Evolutionary conservation across 2,888 invertebrate species (phyloP), one percentile per base, ranked within the genome.

Genomic region (Heliconius aoede): DNA sequence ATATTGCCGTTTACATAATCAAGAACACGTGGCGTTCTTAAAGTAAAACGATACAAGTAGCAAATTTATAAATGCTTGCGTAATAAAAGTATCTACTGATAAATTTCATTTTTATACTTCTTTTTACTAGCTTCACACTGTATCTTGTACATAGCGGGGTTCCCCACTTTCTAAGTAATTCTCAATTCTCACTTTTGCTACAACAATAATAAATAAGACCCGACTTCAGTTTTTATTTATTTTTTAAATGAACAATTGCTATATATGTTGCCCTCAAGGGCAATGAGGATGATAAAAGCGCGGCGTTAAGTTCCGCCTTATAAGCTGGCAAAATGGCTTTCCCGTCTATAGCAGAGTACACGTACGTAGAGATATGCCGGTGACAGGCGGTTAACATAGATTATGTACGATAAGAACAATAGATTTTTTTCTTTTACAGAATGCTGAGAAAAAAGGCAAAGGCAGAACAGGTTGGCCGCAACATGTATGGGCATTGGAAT

Each of bases 381-480:
- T n/a, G n/a, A n/a, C n/a, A n/a, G n/a, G n/a, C n/a, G n/a, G n/a
- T n/a, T n/a, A n/a, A n/a, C n/a, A n/a, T n/a, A n/a, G 9, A 58
- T 21, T 58, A 58, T 9, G 24, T 51, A 24, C 58, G n/a, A 7
- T 46, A 21, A 55, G 8, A n/a, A 55, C 3, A 3, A 24, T 64
- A 3, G n/a, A n/a, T n/a, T n/a, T 51, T 69, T 67, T 69, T 69
- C 28, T 69, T 21, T 51, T 51, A 46, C 89, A 90, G 90, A 87
- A 83, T 26, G 24, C 87, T 71, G 93, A 93, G 78, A 93, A 92
- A 76, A 95, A 96, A 82, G 93, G 96, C 77, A 98, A 98, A 90
- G 98, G 98, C 0, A 96, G 99, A 77, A 99, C 99, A 0, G 99
- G 99, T 21, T 99, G 99, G 99, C 99, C 99, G 0, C 98, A 99